Conservation (phyloP, 30 jellyfish, hydroid and myxozoan species). For the Nemopilema nomurai region DNA sequence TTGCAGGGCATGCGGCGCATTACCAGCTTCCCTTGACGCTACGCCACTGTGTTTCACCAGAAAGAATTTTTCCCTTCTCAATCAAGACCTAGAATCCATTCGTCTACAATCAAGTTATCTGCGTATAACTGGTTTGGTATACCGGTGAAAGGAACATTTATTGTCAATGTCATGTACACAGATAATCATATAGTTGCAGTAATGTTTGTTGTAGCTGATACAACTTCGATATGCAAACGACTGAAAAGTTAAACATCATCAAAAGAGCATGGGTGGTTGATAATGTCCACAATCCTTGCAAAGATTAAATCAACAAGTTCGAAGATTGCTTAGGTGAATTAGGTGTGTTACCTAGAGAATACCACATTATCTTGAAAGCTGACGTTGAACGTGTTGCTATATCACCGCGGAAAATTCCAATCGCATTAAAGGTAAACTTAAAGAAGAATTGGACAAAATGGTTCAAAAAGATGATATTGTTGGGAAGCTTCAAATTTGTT, state of each 20-base stretch:
- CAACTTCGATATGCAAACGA: constrained; percentile 1
- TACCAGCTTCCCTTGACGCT: too few relatives aligned
- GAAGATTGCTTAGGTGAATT: constrained; percentile 55
- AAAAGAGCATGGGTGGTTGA: constrained; percentile 1
- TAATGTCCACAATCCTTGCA: background rate
- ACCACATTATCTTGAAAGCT: constrained; percentile 33
- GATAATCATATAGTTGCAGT: background rate
- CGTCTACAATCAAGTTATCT: constrained; percentile 9
- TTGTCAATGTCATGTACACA: background rate
- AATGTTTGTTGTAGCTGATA: constrained; percentile 11
- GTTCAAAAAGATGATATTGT: constrained; percentile 35
- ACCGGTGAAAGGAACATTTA: constrained; percentile 26
- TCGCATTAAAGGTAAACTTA: constrained; percentile 54
- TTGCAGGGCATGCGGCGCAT: too few relatives aligned
- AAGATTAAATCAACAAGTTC: background rate
- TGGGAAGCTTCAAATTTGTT: constrained; percentile 79
- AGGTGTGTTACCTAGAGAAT: constrained; percentile 28
- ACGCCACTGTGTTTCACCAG: too few relatives aligned
- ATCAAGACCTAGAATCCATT: background rate
- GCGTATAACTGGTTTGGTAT: constrained; percentile 19
- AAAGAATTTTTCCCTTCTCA: too few relatives aligned
- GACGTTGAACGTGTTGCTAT: constrained; percentile 33
- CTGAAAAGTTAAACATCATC: constrained; percentile 22
- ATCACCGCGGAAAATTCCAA: constrained; percentile 55
- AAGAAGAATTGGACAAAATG: constrained; percentile 72